Base-by-base conservation (phyloP, 2,888 invertebrate species). In the Habroteleia sp. region DNA sequence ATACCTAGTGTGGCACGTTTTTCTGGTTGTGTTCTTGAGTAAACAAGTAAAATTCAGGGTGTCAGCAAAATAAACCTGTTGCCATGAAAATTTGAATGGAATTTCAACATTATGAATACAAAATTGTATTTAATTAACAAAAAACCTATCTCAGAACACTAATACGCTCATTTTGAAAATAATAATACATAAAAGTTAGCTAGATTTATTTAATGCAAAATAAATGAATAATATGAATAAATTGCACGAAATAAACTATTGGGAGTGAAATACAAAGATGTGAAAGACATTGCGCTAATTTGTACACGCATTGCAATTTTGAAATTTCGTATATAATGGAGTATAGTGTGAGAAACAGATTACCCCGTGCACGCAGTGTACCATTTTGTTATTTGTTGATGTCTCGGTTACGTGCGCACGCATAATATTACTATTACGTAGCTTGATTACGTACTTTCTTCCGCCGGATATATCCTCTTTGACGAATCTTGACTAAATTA, bases 401-500 rank as follows among this genome's bases (percentile, higher is more conserved):
- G 35, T 50, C 23, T 33, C 63, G 54, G 62, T 71, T 63, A 71
- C 71, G 63, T 63, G 69, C 48, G 54, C 56, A 63, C 41, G 71
- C 71, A 71, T 72, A 72, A 63, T 63, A 48, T 71, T 54, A 54
- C 54, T 71, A 54, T 72, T 58, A 68, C 50, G 68, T 35, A 41
- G 44, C 31, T 39, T 41, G 52, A 46, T 62, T 71, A 71, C 62
- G 71, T 54, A 44, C 54, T 71, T 71, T 54, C 62, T 62, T 71
- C 71, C 71, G 46, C 46, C 71, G 71, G 71, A 71, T 56, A 46
- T 33, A 42, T 31, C 27, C 56, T 56, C 71, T 63, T 72, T 72
- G 25, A 54, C 35, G 63, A 63, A 56, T 63, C 62, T 52, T 48
- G 41, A 35, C 71, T 72, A 14, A 54, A 33, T 71, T 52, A 50